These are phyloP conservation scores for Drepana falcataria DNA, from an alignment of 2,888 invertebrate genomes.

Conservation along the genomic window DNA sequence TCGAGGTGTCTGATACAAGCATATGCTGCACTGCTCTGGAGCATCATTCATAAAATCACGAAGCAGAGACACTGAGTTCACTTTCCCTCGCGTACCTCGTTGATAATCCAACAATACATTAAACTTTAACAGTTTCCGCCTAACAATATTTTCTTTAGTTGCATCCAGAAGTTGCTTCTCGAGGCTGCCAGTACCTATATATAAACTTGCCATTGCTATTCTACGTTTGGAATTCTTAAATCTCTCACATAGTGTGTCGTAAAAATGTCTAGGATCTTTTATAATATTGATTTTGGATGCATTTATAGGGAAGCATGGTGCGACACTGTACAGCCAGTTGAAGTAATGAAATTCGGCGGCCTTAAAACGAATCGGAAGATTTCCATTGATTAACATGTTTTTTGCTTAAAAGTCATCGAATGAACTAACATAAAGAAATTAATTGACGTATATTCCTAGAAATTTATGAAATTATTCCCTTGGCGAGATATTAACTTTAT, in stretches of 20 bases:
- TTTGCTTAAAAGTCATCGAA: not conserved
- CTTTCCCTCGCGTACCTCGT: conserved; percentile 89
- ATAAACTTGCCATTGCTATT: conserved; percentile 93
- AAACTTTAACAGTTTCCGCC: conserved; percentile 80
- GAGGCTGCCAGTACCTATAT: conserved; percentile 92
- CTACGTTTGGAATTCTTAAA: conserved; percentile 82
- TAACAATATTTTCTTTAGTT: conserved; percentile 79
- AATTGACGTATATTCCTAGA: too few relatives aligned
- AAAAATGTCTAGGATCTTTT: conserved; percentile 87
- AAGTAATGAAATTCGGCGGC: conserved; percentile 71
- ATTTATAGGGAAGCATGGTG: conserved; percentile 85
- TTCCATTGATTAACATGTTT: conserved; percentile 43
- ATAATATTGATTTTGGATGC: conserved; percentile 85
- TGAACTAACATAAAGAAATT: not conserved
- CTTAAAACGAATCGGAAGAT: conserved; percentile 56
- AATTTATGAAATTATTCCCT: too few relatives aligned
- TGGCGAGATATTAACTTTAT: too few relatives aligned
- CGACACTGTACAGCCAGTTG: conserved; percentile 79
- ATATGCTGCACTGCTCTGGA: conserved; percentile 82
- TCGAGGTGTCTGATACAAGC: conserved; percentile 95
- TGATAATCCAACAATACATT: conserved; percentile 92
- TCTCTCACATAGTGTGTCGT: conserved; percentile 83
- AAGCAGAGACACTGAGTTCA: conserved; percentile 88
- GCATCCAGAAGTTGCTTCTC: conserved; percentile 88
- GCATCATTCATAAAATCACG: conserved; percentile 83